phyloP scores from a whole-genome alignment of 2,797 vertebrate genomes.

The Synaphobranchus kaupii region DNA sequence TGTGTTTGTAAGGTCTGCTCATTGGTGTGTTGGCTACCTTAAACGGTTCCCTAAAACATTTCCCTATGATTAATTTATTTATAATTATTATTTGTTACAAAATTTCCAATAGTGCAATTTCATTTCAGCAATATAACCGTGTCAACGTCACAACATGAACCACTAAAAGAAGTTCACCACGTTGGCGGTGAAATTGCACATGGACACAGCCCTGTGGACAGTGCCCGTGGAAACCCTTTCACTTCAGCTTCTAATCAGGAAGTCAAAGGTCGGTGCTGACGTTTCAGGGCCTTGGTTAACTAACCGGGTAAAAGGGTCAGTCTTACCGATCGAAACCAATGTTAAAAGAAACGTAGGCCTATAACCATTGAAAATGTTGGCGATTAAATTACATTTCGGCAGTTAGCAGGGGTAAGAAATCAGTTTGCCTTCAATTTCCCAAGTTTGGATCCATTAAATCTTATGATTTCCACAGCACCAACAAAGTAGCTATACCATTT shows the following conservation, averaged over 20 bases:
- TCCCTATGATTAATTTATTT: neutral
- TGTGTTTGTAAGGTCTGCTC: neutral
- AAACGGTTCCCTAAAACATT: neutral
- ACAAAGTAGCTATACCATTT: neutral
- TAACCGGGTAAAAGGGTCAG: neutral
- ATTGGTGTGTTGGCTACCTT: neutral
- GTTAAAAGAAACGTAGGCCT: neutral
- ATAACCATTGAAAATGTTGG: neutral
- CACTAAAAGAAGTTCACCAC: neutral
- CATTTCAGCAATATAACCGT: neutral
- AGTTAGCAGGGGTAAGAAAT: neutral
- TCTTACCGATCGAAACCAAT: neutral
- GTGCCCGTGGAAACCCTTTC: no score
- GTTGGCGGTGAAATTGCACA: neutral
- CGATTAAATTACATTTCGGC: neutral
- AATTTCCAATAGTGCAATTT: no score
- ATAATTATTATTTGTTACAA: no score
- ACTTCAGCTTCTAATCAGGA: neutral
- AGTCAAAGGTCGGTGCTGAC: neutral
- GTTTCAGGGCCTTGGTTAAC: neutral
- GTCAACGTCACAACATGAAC: neutral
- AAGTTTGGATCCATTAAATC: neutral
- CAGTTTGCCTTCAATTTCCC: neutral
- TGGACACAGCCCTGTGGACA: neutral
- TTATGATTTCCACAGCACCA: neutral